Percentiles rank a stretch among this genome's conserved stretches.
These are phyloP conservation scores for Digitonthophagus gazella DNA, from an alignment of 2,888 invertebrate genomes.

Conservation along the genomic window DNA sequence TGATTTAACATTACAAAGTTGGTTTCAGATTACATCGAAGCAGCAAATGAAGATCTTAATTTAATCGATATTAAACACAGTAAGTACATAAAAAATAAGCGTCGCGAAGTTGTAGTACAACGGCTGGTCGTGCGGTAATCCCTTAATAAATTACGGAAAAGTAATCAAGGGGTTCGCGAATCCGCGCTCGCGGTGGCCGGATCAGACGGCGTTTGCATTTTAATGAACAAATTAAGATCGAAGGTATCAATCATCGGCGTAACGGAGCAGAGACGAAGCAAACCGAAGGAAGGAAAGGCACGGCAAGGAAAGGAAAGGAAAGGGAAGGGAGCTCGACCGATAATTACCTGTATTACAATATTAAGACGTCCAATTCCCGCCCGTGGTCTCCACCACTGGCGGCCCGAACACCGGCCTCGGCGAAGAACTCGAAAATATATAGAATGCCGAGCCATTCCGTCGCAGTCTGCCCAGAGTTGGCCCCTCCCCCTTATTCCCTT, in stretches of 20 bases:
- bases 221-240: slow-evolving; percentile 26
- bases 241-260: slow-evolving; percentile 24
- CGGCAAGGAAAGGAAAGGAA: neutral
- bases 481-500: slow-evolving; percentile 45
- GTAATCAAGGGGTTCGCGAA: slow-evolving; percentile 19
- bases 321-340: slow-evolving; percentile 15
- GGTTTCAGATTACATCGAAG: neutral
- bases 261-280: slow-evolving; percentile 10
- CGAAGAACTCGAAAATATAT: slow-evolving; percentile 36
- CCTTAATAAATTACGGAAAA: slow-evolving; percentile 20
- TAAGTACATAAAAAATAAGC: slow-evolving; percentile 10
- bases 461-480: slow-evolving; percentile 42
- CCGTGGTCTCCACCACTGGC: slow-evolving; percentile 40
- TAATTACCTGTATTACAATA: slow-evolving; percentile 21
- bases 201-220: slow-evolving; percentile 21
- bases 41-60: neutral
- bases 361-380: slow-evolving; percentile 26
- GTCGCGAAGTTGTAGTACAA: neutral
- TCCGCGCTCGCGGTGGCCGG: slow-evolving; percentile 11
- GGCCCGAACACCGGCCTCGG: neutral
- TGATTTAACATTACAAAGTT: neutral
- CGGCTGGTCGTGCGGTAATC: slow-evolving; percentile 13
- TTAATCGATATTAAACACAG: neutral
- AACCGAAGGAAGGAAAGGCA: neutral
- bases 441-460: slow-evolving; percentile 46